Evolutionary conservation across 2,797 vertebrate genomes (phyloP).

Genomic region (Syngnathus rostellatus): DNA sequence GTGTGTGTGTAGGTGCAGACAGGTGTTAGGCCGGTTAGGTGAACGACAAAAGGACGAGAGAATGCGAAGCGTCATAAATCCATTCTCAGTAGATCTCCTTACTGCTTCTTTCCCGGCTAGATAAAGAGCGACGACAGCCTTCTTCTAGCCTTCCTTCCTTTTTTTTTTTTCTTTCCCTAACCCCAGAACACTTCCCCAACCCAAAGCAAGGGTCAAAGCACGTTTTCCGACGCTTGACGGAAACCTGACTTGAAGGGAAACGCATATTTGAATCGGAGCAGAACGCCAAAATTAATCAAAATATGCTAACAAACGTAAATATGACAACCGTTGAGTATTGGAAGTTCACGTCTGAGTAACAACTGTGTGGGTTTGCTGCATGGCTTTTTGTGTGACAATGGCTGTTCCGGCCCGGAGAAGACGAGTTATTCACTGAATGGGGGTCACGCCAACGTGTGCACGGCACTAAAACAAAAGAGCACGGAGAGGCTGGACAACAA

Average conservation of each 20-base stretch:
- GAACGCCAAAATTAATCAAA: neutral
- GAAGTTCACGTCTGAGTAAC: slow-evolving; percentile 27
- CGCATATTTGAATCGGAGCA: slow-evolving; percentile 14
- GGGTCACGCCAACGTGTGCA: neutral
- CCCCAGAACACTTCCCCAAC: neutral
- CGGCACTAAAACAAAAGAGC: neutral
- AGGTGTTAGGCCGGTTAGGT: neutral
- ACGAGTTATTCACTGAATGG: slow-evolving; percentile 27
- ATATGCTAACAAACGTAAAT: neutral
- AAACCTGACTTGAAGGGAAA: neutral
- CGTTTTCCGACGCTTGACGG: neutral
- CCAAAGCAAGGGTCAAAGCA: neutral
- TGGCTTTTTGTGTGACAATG: slow-evolving; percentile 38
- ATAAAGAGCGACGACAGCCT: slow-evolving; percentile 33
- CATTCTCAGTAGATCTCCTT: slow-evolving; percentile 23
- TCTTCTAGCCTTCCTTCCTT: slow-evolving; percentile 20
- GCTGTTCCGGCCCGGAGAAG: slow-evolving; percentile 48
- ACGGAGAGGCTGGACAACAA: neutral
- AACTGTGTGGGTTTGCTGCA: slow-evolving; percentile 37
- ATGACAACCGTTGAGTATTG: slow-evolving; percentile 36
- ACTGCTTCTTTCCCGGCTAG: slow-evolving; percentile 33
- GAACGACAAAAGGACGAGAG: slow-evolving; percentile 3
- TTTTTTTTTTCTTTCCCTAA: slow-evolving; percentile 13
- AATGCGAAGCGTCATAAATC: slow-evolving; percentile 34
- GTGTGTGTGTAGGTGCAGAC: slow-evolving; percentile 8